Base-by-base conservation (phyloP, 2,888 invertebrate genomes). In the Eustalomyia histrio region DNA sequence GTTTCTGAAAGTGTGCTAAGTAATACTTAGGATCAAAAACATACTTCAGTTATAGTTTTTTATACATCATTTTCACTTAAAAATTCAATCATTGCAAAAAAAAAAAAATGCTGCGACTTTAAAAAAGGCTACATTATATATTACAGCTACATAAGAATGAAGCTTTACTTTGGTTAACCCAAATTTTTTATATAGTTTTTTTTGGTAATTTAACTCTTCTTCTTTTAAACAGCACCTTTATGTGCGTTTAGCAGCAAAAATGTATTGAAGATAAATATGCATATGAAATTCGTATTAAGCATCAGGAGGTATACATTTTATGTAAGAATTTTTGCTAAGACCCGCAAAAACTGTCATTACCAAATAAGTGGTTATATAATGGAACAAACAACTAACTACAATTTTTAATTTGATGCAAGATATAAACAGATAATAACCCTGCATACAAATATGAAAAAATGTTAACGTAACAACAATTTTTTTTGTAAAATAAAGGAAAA, bases 1-100 rank as follows among this genome's bases (percentile, higher is more conserved):
- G 12, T 24, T 8, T 52, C 21, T 3, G 52, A 35, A 61, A 71
- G 43, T 63, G 55, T 73, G 50, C 50, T 64, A 50, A 57, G 58
- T 50, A 39, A 58, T 58, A 53, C 60, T 65, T 60, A 52, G 35
- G 29, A 58, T 47, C 21, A 47, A 18, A 33, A 33, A 57, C 39
- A 47, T 33, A 43, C 18, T 7, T 29, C n/a, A 47, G n/a, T n/a
- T 14, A n/a, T 5, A 5, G n/a, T n/a, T 39, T 47, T n/a, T 47
- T 6, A 5, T 47, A n/a, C n/a, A 5, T n/a, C n/a, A 47, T 47
- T 47, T 47, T 47, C 16, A 14, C n/a, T 47, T 47, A 47, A 47
- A 47, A 47, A n/a, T 47, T 47, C 43, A 47, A 47, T 39, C 39
- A 12, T 39, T 39, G 29, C 29, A 29, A 29, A 24, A 24, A 2